These are phyloP conservation scores for Coreoperca whiteheadi DNA, from an alignment of 2,113 vertebrate species.

Conservation along the genomic window DNA sequence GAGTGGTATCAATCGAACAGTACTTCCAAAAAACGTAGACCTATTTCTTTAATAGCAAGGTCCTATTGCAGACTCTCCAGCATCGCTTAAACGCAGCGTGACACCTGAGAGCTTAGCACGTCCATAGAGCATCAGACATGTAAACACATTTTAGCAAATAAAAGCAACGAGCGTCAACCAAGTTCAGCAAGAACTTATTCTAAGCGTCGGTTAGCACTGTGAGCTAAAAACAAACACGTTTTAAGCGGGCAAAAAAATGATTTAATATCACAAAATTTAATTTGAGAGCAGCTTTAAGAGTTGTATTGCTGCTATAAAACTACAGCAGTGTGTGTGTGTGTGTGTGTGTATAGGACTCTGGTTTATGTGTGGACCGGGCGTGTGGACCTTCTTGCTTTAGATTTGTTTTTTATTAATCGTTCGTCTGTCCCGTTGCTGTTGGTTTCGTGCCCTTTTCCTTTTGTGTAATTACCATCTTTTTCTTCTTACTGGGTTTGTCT, in stretches of 20 bases:
- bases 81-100: not conserved
- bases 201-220: not conserved
- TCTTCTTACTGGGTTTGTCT: not conserved
- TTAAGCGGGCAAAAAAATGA: not conserved
- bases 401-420: not conserved
- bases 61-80: not conserved
- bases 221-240: not conserved
- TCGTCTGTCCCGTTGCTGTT: constrained; percentile 17
- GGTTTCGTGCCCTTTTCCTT: not conserved
- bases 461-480: not conserved
- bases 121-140: not conserved
- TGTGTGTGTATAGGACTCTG: not conserved
- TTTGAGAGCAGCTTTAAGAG: not conserved
- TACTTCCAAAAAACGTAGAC: not conserved
- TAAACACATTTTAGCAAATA: not conserved
- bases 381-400: not conserved
- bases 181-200: not conserved
- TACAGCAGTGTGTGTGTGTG: too few relatives aligned
- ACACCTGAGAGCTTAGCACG: not conserved
- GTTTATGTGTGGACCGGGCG: not conserved
- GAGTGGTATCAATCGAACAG: too few relatives aligned
- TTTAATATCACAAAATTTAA: not conserved
- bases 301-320: not conserved
- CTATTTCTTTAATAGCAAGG: not conserved
- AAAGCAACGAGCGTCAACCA: not conserved